Conservation (phyloP, 2,113 vertebrate genomes). For the Indicator indicator region DNA sequence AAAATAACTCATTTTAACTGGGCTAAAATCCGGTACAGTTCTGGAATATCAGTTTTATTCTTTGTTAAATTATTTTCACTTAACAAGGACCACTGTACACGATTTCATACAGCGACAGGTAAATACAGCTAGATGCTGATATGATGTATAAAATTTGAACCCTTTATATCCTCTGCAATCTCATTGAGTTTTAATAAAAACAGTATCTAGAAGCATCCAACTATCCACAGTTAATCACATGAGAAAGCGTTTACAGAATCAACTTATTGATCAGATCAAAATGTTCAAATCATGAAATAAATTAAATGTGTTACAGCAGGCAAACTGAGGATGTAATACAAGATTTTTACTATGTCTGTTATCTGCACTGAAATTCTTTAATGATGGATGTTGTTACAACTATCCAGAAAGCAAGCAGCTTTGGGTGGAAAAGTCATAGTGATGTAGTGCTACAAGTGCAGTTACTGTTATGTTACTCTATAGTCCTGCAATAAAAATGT, state of each 20-base stretch:
- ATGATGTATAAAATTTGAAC: background rate
- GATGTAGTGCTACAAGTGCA: background rate
- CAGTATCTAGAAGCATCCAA: background rate
- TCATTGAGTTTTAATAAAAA: background rate
- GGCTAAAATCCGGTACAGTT: background rate
- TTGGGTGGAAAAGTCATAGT: background rate
- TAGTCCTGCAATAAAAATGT: background rate
- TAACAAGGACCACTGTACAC: background rate
- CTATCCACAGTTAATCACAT: background rate
- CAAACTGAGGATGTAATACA: background rate
- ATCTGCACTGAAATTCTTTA: background rate
- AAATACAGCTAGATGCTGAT: background rate
- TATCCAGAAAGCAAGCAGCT: background rate
- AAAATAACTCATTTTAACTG: background rate
- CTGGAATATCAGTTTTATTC: background rate
- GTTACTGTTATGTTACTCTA: background rate
- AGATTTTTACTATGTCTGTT: background rate
- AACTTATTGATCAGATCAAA: background rate
- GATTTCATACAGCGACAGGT: background rate
- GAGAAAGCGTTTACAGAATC: background rate
- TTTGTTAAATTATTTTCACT: background rate
- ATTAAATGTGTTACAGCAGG: background rate
- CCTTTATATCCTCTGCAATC: background rate
- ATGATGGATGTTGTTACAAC: background rate
- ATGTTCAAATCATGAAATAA: background rate